Evolutionary conservation across 2,797 vertebrate species (phyloP), one percentile per base, ranked within the genome.

Genomic region (Hippocampus kuda): DNA sequence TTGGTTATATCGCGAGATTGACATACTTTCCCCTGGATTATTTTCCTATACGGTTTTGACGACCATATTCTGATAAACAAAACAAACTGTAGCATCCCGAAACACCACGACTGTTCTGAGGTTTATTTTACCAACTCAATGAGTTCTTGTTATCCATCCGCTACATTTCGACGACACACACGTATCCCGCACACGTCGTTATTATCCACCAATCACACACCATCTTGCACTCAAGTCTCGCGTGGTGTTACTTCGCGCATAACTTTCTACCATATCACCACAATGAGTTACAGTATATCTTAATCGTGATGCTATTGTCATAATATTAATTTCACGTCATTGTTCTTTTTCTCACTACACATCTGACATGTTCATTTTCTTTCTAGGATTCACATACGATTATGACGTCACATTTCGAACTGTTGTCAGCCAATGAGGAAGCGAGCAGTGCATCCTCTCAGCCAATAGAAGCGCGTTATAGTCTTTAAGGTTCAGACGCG

Each of bases 401-500:
- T 41, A 1, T 64, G 62, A 26, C 62, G 62, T 44, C 20, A 42
- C 41, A 11, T 64, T 24, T n/a, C 12, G 2, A 24, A 44, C 12
- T 2, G 12, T n/a, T 27, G 22, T 24, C 8, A 57, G 66, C 91
- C 90, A 90, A 91, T 91, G 18, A 46, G 1, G 7, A 57, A 12
- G 4, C 22, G 68, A 1, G 7, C 0, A 22, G 16, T 2, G 26
- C 59, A 59, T 79, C 66, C 15, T 5, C 2, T 71, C 48, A 78
- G 72, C 91, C 91, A 91, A 92, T 90, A 68, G 71, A 26, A 79
- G 22, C 0, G 63, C 0, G 0, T 0, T 20, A 0, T 68, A 5
- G 15, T 22, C 81, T 89, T 89, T 89, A 90, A 90, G 85, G 81
- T 67, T 83, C 82, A 83, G 66, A 86, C 84, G 74, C 53, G 84